phyloP scores from a whole-genome alignment of 2,113 vertebrate species.

The Cyprinus carpio region DNA sequence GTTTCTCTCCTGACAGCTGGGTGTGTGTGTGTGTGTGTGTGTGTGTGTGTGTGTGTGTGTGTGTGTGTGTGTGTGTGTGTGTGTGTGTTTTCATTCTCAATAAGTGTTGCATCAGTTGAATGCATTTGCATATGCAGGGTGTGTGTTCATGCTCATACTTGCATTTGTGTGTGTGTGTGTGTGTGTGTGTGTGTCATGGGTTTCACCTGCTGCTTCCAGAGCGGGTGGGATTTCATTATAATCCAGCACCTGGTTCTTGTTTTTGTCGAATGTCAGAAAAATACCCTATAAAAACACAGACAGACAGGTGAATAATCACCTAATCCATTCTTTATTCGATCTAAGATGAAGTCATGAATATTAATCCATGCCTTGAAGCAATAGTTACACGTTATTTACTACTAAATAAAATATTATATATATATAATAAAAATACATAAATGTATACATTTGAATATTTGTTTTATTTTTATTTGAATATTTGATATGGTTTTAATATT shows the following conservation, averaged over 20 bases:
- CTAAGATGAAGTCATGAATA: neutral
- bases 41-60: neutral
- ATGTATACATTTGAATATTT: too few species aligned
- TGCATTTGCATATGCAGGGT: neutral
- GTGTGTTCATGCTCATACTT: conserved; percentile 21
- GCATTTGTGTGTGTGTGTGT: neutral
- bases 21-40: conserved; percentile 11
- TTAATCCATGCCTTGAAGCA: neutral
- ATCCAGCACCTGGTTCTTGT: conserved; percentile 66
- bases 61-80: neutral
- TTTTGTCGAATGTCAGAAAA: conserved; percentile 71
- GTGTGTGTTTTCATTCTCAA: neutral
- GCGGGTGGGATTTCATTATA: conserved; percentile 68
- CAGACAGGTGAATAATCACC: neutral
- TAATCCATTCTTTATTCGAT: neutral
- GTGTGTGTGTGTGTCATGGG: neutral
- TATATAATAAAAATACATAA: too few species aligned
- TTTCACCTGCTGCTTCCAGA: conserved; percentile 71
- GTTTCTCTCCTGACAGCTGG: neutral
- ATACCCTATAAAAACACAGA: conserved; percentile 65
- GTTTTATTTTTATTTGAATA: too few species aligned
- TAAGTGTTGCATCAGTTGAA: neutral
- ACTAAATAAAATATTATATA: too few species aligned
- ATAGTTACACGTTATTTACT: neutral
- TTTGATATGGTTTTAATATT: too few species aligned